phyloP scores from a whole-genome alignment of 1,140 invertebrate genomes.

The Paraescarpia echinospica region DNA sequence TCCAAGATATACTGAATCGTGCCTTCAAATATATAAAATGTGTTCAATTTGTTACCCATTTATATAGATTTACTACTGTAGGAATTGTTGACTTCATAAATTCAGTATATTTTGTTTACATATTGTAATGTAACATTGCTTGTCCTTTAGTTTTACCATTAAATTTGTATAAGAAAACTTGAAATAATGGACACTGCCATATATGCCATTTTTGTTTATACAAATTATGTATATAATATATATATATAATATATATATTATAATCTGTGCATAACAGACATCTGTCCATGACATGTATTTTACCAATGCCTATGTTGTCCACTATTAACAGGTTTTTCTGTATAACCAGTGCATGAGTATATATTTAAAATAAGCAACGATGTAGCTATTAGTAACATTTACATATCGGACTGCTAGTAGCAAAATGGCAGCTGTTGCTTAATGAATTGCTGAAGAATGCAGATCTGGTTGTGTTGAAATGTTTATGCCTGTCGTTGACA shows the following conservation, averaged over 20 bases:
- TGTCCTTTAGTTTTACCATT: conserved; percentile 1
- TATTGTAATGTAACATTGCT: neutral
- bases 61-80: neutral
- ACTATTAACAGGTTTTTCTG: neutral
- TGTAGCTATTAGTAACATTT: neutral
- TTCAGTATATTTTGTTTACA: neutral
- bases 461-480: neutral
- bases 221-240: neutral
- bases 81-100: neutral
- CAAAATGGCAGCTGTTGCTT: neutral
- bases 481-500: neutral
- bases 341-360: neutral
- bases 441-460: neutral
- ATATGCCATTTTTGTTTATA: neutral
- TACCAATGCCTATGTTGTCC: no score
- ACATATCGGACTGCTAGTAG: neutral
- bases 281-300: neutral
- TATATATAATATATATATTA: no score
- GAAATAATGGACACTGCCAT: neutral
- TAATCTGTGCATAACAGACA: neutral
- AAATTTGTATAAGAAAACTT: neutral
- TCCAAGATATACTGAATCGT: neutral
- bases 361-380: neutral
- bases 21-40: neutral
- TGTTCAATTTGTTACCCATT: neutral